A percentile compares a stretch with the other conserved stretches of the same genome.
Evolutionary conservation across 2,797 vertebrate species (phyloP).

Genomic region (Sphaeramia orbicularis): DNA sequence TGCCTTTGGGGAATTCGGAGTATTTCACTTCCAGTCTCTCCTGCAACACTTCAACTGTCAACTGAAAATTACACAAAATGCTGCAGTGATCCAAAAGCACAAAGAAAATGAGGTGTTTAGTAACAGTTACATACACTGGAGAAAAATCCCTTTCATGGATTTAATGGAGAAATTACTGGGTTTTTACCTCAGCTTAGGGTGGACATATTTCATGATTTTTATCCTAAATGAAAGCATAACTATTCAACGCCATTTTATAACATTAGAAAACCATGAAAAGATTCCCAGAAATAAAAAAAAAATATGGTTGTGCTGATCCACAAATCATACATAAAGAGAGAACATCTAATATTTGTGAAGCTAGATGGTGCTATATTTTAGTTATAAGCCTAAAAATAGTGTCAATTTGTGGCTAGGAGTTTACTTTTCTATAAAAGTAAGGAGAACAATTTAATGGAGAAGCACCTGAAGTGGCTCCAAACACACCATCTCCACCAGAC

Average conservation of each 20-base stretch:
- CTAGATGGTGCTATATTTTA: no score
- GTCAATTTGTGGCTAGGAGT: no score
- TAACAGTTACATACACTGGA: slow-evolving; percentile 8
- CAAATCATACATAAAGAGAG: no score
- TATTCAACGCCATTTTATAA: neutral
- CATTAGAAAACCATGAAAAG: neutral
- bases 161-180: slow-evolving; percentile 9
- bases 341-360: no score
- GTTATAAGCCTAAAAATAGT: no score
- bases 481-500: no score
- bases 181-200: neutral
- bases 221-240: slow-evolving; percentile 8
- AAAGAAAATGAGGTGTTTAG: slow-evolving; percentile 16
- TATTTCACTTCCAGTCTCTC: slow-evolving; percentile 15
- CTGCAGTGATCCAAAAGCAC: slow-evolving; percentile 22
- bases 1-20: neutral
- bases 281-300: neutral
- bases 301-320: neutral
- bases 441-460: no score
- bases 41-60: slow-evolving; percentile 28
- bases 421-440: no score
- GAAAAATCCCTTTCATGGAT: slow-evolving; percentile 21
- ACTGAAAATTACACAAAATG: slow-evolving; percentile 35
- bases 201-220: slow-evolving; percentile 1
- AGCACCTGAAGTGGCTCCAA: no score